These are phyloP conservation scores for Natator depressus DNA, from an alignment of 2,113 vertebrate genomes.

Conservation along the genomic window DNA sequence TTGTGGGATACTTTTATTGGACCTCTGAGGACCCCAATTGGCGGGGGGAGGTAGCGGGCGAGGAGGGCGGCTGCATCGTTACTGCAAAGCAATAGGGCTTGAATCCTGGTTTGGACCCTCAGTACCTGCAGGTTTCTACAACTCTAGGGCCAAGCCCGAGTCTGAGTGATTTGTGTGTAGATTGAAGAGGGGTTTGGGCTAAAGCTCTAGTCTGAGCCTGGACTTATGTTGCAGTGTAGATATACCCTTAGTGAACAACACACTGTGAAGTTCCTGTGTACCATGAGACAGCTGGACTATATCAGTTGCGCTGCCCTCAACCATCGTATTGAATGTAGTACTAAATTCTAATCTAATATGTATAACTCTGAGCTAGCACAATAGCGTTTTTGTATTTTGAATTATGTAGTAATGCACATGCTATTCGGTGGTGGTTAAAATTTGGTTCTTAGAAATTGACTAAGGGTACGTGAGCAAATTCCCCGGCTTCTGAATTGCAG, in stretches of 20 bases:
- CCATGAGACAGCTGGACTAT: background rate
- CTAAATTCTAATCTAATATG: background rate
- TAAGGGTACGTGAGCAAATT: background rate
- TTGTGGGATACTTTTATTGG: background rate
- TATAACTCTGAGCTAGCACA: background rate
- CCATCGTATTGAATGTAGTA: background rate
- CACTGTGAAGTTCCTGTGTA: background rate
- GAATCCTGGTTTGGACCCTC: background rate
- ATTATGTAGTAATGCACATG: background rate
- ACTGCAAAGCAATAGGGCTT: background rate
- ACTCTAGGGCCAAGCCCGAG: background rate
- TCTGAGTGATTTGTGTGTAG: background rate
- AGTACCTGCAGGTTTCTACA: background rate
- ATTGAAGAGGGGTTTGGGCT: background rate
- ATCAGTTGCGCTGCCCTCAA: accelerated
- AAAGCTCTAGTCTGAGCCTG: background rate
- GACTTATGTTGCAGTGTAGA: background rate
- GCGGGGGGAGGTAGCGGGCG: background rate
- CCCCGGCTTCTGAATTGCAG: background rate
- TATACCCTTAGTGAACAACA: background rate
- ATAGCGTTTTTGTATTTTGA: background rate
- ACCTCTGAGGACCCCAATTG: accelerated
- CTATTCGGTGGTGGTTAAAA: background rate
- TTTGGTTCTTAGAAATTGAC: background rate
- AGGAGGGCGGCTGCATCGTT: background rate